phyloP scores from a whole-genome alignment of 2,797 vertebrate genomes.

The Paguma larvata region DNA sequence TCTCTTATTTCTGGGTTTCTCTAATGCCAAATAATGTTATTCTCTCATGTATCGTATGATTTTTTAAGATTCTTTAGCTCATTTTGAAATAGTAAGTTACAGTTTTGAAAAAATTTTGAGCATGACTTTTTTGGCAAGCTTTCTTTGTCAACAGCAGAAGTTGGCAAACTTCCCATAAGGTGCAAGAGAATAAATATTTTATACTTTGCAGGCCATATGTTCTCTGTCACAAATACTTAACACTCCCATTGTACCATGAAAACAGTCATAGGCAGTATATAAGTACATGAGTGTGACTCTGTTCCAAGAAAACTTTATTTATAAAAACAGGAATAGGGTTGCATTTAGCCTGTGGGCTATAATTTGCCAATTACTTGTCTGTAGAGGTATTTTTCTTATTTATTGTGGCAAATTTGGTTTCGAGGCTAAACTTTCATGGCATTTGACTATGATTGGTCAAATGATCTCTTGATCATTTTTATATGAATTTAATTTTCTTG shows the following conservation, averaged over 20 bases:
- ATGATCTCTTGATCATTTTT: background rate
- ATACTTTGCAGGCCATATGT: background rate
- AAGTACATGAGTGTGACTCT: background rate
- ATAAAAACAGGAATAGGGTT: background rate
- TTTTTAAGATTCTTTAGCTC: background rate
- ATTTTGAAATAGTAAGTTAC: background rate
- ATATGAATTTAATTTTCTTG: background rate
- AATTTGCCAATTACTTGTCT: background rate
- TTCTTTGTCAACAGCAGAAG: background rate
- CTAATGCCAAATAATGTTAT: background rate
- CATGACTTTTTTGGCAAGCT: background rate
- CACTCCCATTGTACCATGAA: background rate
- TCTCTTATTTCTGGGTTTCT: background rate
- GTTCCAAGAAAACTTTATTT: slow-evolving; percentile 53
- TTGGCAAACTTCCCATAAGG: background rate
- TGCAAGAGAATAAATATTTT: slow-evolving; percentile 36
- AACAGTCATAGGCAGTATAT: background rate
- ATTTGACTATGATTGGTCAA: background rate
- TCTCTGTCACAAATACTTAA: background rate
- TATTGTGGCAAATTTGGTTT: background rate
- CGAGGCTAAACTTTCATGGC: background rate
- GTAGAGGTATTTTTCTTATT: background rate
- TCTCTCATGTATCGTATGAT: background rate
- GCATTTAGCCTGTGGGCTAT: background rate
- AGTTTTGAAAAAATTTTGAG: slow-evolving; percentile 34